A percentile compares a stretch with the other conserved stretches of the same genome.
Evolutionary conservation across 2,797 vertebrate genomes (phyloP).

Genomic region (Cercopithecus hamlyni): DNA sequence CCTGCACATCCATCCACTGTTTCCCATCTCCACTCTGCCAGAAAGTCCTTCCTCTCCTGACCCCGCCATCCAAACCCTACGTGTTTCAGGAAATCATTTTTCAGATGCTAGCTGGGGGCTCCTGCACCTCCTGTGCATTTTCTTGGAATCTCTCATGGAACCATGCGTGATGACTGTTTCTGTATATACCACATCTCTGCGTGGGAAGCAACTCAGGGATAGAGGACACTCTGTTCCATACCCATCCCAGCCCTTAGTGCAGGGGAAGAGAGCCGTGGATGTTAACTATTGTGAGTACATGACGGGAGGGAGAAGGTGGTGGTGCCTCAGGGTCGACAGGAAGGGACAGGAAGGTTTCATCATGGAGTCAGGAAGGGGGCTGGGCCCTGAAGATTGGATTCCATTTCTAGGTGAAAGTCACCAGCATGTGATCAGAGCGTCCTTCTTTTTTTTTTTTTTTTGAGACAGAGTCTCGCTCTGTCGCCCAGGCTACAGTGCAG

Average conservation of each 20-base stretch:
- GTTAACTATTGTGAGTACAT: not conserved
- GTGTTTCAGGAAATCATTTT: not conserved
- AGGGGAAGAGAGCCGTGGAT: not conserved
- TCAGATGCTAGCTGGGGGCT: not conserved
- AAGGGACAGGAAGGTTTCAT: not conserved
- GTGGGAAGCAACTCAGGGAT: not conserved
- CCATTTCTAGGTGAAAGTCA: not conserved
- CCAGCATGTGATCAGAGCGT: not conserved
- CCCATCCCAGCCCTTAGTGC: rapidly evolving
- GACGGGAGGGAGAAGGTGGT: not conserved
- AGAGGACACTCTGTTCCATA: rapidly evolving
- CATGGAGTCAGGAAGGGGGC: not conserved
- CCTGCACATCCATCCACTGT: not conserved
- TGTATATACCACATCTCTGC: not conserved
- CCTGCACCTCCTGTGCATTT: not conserved
- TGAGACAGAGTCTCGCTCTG: too few relatives aligned
- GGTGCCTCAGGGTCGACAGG: too few relatives aligned
- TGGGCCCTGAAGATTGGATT: not conserved
- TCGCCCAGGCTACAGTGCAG: too few relatives aligned
- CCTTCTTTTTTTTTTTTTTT: not conserved
- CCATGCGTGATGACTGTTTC: not conserved
- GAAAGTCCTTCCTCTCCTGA: not conserved
- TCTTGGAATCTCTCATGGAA: not conserved
- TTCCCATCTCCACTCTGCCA: not conserved
- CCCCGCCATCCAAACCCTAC: not conserved